Evolutionary conservation across 2,113 vertebrate species (phyloP).

Genomic region (Hemiprocne comata): DNA sequence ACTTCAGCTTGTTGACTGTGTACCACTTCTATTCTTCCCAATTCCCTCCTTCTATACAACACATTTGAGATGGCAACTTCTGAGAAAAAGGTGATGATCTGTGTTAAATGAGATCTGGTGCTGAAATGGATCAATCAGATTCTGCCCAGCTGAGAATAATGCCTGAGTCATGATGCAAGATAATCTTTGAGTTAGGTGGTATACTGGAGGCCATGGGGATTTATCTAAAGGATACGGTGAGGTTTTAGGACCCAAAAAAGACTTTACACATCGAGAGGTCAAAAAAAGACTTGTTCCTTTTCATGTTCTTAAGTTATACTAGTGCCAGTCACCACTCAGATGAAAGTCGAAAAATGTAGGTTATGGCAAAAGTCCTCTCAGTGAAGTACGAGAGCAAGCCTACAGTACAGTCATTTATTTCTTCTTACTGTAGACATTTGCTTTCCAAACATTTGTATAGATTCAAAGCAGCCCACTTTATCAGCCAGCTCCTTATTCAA

Average conservation of each 20-base stretch:
- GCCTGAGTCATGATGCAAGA: not conserved
- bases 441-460: not conserved
- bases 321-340: not conserved
- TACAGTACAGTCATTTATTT: not conserved
- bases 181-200: not conserved
- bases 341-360: not conserved
- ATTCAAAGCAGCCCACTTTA: not conserved
- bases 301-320: not conserved
- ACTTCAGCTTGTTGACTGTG: not conserved
- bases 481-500: not conserved
- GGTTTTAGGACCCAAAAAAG: not conserved
- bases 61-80: accelerated
- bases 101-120: not conserved
- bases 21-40: accelerated
- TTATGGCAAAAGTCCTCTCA: not conserved
- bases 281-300: not conserved
- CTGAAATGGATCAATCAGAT: not conserved
- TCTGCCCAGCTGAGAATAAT: not conserved
- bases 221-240: not conserved
- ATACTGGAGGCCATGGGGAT: not conserved
- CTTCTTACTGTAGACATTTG: not conserved
- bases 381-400: not conserved
- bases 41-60: not conserved
- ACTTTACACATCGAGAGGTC: not conserved
- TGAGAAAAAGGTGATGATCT: not conserved